Evolutionary conservation across 2,888 invertebrate genomes (phyloP).

Genomic region (Sturmia bella): DNA sequence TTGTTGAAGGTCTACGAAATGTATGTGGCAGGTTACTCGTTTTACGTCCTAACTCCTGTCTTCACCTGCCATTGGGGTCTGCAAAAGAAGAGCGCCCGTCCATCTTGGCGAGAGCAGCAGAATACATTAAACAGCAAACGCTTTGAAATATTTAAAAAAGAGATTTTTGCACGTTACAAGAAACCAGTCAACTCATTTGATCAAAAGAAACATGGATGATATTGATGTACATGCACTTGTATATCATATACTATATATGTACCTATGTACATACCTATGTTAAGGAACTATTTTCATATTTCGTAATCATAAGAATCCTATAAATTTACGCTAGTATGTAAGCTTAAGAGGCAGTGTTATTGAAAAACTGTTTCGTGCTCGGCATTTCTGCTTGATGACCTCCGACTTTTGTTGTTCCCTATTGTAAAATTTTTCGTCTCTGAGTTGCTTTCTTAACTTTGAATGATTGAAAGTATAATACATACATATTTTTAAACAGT

Average conservation of each 20-base stretch:
- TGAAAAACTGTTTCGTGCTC: too few species aligned
- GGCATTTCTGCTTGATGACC: too few species aligned
- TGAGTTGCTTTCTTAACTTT: too few species aligned
- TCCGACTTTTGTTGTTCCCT: too few species aligned
- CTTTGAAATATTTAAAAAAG: slow-evolving; percentile 91
- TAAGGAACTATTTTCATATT: neutral
- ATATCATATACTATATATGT: neutral
- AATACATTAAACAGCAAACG: slow-evolving; percentile 91
- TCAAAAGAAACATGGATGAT: slow-evolving; percentile 57
- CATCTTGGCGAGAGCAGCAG: slow-evolving; percentile 93
- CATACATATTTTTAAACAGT: too few species aligned
- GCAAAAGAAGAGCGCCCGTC: slow-evolving; percentile 89
- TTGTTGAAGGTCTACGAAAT: slow-evolving; percentile 92
- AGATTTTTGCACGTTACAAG: slow-evolving; percentile 88
- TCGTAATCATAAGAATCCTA: neutral
- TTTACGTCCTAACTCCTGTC: slow-evolving; percentile 92
- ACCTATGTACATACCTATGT: neutral
- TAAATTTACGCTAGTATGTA: too few species aligned
- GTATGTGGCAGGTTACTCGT: slow-evolving; percentile 93
- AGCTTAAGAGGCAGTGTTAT: too few species aligned
- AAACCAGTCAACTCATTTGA: slow-evolving; percentile 64
- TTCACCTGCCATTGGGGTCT: slow-evolving; percentile 96
- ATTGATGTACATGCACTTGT: slow-evolving; percentile 28
- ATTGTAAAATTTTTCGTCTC: too few species aligned
- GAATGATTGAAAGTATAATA: too few species aligned